Evolutionary conservation across 1,140 invertebrate genomes (phyloP).

Genomic region (Drosophila cardini): DNA sequence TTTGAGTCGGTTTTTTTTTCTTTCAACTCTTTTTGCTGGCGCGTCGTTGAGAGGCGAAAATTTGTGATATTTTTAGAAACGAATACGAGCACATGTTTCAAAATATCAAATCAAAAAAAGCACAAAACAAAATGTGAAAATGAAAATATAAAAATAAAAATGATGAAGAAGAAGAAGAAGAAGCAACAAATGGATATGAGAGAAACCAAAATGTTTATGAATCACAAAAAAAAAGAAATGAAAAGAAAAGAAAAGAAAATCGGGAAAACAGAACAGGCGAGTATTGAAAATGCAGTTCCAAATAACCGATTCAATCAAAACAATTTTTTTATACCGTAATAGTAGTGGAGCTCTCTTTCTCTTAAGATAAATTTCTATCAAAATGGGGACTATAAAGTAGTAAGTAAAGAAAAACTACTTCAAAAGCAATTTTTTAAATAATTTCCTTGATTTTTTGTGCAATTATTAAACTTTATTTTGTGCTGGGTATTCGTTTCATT

Average conservation of each 20-base stretch:
- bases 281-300: constrained; percentile 31
- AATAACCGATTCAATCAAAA: background rate
- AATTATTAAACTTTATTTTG: constrained; percentile 11
- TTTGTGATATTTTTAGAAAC: constrained; percentile 71
- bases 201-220: constrained; percentile 61
- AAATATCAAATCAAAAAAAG: constrained; percentile 63
- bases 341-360: background rate
- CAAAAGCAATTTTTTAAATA: constrained; percentile 4
- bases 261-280: constrained; percentile 15
- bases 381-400: background rate
- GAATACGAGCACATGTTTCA: constrained; percentile 72
- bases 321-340: background rate
- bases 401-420: background rate
- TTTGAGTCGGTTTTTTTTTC: constrained; percentile 1
- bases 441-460: background rate
- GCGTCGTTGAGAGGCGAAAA: constrained; percentile 36
- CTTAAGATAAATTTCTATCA: background rate
- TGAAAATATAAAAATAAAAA: constrained; percentile 43
- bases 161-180: constrained; percentile 31
- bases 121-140: constrained; percentile 34
- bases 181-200: constrained; percentile 37
- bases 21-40: constrained; percentile 24
- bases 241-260: constrained; percentile 26
- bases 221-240: constrained; percentile 24
- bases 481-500: background rate